Evolutionary conservation across 2,888 invertebrate species (phyloP), one percentile per base, ranked within the genome.

Genomic region (Colletes collaris): DNA sequence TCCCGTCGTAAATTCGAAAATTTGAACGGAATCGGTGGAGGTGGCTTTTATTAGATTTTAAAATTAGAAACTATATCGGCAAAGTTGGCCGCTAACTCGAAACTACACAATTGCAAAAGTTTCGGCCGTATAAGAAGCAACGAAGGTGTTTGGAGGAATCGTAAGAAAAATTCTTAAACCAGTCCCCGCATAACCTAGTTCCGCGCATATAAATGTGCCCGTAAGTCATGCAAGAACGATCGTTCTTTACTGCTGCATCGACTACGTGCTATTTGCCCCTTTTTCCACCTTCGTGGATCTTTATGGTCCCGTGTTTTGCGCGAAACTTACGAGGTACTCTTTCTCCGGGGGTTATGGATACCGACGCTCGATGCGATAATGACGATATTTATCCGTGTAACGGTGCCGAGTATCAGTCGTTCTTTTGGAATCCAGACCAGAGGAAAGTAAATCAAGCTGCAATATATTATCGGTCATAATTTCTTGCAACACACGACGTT

Each of bases 181-280:
- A 83, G 84, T 86, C 79, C 78, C 81, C 80, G 8, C 71, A 81
- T 87, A 86, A 89, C 86, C 87, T 82, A 89, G 86, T 89, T 89
- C 83, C 79, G 70, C 67, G 79, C 69, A 77, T 82, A 83, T 80
- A 87, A 85, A 84, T 67, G 77, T 68, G 70, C 60, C 58, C 75
- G 76, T 85, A 81, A 82, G 81, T 89, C 89, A 88, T 79, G 84
- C 82, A 74, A 68, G 78, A 86, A 85, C 79, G 85, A 84, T 86
- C 83, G 71, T 65, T 79, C 78, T 87, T 87, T 82, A 82, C 67
- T 35, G 64, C 79, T 27, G 68, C 78, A 82, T 84, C 83, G 78
- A 70, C 77, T 62, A 53, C 63, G 27, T 76, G 60, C 76, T 76
- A 76, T 82, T 82, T 63, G 56, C 72, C 35, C 69, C 40, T 62